phyloP scores from a whole-genome alignment of 53 echinoderm and acorn worm genomes.

The Arbacia lixula region DNA sequence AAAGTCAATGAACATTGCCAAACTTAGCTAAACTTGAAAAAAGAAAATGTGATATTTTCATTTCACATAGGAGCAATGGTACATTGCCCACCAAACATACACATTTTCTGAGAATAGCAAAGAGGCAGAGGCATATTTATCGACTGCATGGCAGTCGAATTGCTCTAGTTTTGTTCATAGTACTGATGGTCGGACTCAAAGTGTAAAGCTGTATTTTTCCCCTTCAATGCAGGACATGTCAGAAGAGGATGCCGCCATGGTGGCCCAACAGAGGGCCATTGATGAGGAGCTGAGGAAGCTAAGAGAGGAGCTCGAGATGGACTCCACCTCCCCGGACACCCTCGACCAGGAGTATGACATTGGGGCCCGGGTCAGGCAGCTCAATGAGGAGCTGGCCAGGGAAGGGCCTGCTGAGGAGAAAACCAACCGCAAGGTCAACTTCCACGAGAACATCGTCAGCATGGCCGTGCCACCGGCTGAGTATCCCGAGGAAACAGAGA shows the following conservation, averaged over 20 bases:
- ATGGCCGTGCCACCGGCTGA: conserved; percentile 77
- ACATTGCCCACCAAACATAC: too few relatives aligned
- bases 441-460: conserved; percentile 81
- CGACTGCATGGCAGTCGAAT: too few relatives aligned
- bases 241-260: not conserved
- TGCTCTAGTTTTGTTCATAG: too few relatives aligned
- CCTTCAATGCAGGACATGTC: not conserved
- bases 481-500: conserved; percentile 38
- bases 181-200: too few relatives aligned
- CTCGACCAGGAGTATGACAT: conserved; percentile 30
- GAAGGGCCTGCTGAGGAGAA: conserved; percentile 82
- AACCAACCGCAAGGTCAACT: conserved; percentile 81
- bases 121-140: too few relatives aligned
- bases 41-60: too few relatives aligned
- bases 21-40: too few relatives aligned
- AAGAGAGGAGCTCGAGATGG: conserved; percentile 30
- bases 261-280: conserved; percentile 23
- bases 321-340: conserved; percentile 43
- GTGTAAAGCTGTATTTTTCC: too few relatives aligned
- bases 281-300: conserved; percentile 50
- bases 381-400: conserved; percentile 85
- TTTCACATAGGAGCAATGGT: too few relatives aligned
- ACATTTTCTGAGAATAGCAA: too few relatives aligned
- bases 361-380: conserved; percentile 48
- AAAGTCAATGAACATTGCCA: too few relatives aligned